A percentile compares a stretch with the other conserved stretches of the same genome.
These are phyloP conservation scores for Cyclina sinensis DNA, from an alignment of 1,140 invertebrate species.

Conservation along the genomic window DNA sequence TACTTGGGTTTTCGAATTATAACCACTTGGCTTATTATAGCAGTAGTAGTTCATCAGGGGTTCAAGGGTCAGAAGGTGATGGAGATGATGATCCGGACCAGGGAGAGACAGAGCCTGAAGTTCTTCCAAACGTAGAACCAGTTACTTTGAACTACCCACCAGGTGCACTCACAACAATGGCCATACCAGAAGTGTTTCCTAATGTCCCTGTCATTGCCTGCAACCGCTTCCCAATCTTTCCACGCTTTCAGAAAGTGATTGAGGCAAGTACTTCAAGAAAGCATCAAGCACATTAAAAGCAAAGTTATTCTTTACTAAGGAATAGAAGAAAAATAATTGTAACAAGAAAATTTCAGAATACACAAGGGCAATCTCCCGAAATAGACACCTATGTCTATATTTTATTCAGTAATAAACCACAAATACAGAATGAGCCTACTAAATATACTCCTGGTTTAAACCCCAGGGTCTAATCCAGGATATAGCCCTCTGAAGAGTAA, in stretches of 20 bases:
- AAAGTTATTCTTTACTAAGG: no score
- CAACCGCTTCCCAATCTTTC: slow-evolving; percentile 98
- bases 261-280: slow-evolving; percentile 93
- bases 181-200: slow-evolving; percentile 99
- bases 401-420: no score
- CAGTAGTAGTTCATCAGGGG: not conserved
- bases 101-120: not conserved
- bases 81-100: slow-evolving; percentile 19
- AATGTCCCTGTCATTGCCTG: slow-evolving; percentile 98
- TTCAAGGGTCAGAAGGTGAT: slow-evolving; percentile 30
- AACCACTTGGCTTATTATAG: not conserved
- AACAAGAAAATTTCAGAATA: no score
- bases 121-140: not conserved
- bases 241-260: slow-evolving; percentile 98
- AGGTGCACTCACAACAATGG: slow-evolving; percentile 89
- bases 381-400: no score
- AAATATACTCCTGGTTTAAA: no score
- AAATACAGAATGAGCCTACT: no score
- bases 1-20: not conserved
- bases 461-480: no score
- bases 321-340: no score
- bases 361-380: no score
- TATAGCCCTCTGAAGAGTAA: no score
- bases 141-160: slow-evolving; percentile 33
- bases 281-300: no score